Base-by-base conservation (phyloP, 2,113 vertebrate genomes). In the Triplophysa dalaica region DNA sequence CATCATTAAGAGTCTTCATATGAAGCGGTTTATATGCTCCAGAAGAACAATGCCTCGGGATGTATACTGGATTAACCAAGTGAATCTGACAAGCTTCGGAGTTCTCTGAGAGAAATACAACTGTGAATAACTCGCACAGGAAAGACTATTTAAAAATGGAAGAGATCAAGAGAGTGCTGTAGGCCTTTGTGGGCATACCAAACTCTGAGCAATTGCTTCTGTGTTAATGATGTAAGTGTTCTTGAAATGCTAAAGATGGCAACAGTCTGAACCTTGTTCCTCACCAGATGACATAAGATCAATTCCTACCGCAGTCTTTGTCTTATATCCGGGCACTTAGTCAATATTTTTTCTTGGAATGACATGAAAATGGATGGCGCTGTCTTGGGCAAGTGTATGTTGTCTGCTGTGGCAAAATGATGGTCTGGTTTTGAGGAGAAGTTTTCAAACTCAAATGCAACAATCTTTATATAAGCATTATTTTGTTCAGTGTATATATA, bases 221-320 rank as follows among this genome's bases (percentile, higher is more conserved):
- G 6, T n/a, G 8, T 14, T 77, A 82, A 60, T 66, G 22, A 67
- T 67, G 33, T 56, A 41, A 75, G 48, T 76, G 70, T 80, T 86
- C 84, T 89, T 86, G 81, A 85, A 79, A 78, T 87, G 72, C 50
- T 70, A 82, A 88, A 91, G 91, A 92, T 86, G 68, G 60, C 8
- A 61, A 43, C 64, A 66, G 84, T 89, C 78, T 79, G 78, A 61
- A 81, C 83, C 79, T 77, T 86, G 87, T 87, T 88, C 83, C 86
- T 85, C 26, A 43, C 82, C 85, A 45, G 73, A 81, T 88, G 90
- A 90, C 90, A 90, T 84, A 87, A 87, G 88, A 90, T 92, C 91
- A 88, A 90, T 92, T 87, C 80, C 76, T 70, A 72, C 38, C 45
- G 82, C 78, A 83, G 84, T 87, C 87, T 87, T 87, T 85, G 86